Evolutionary conservation across 1,140 invertebrate species (phyloP).

Genomic region (Pseudobourletiella spinata): DNA sequence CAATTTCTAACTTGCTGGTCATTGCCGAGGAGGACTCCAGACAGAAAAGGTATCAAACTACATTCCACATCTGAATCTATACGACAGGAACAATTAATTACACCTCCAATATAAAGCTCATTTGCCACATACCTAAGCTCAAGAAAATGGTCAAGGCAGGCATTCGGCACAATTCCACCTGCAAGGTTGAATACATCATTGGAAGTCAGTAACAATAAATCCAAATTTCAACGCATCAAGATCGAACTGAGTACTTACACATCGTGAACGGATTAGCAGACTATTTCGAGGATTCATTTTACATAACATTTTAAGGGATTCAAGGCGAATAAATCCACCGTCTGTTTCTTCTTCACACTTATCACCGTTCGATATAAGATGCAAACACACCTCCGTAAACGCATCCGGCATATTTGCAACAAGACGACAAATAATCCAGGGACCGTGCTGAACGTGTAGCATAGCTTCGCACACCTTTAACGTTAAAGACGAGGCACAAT

Average conservation of each 20-base stretch:
- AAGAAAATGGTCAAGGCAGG: slow-evolving; percentile 73
- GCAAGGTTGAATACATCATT: slow-evolving; percentile 10
- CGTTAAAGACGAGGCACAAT: neutral
- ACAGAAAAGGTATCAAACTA: slow-evolving; percentile 73
- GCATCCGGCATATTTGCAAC: slow-evolving; percentile 87
- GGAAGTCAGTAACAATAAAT: too few relatives aligned
- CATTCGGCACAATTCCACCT: slow-evolving; percentile 75
- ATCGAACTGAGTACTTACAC: slow-evolving; percentile 51
- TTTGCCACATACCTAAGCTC: slow-evolving; percentile 50
- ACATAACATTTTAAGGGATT: slow-evolving; percentile 69
- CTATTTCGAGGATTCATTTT: slow-evolving; percentile 82
- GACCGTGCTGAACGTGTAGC: slow-evolving; percentile 80
- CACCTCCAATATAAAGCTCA: too few relatives aligned
- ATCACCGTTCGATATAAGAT: slow-evolving; percentile 77
- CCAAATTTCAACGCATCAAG: too few relatives aligned
- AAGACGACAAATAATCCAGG: slow-evolving; percentile 75
- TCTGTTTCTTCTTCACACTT: slow-evolving; percentile 69
- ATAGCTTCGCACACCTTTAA: slow-evolving; percentile 60
- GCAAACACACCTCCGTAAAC: slow-evolving; percentile 79
- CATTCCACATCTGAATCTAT: slow-evolving; percentile 34
- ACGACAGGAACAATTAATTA: too few relatives aligned
- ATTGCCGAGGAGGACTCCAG: slow-evolving; percentile 72
- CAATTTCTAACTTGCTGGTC: slow-evolving; percentile 81
- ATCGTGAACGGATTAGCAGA: slow-evolving; percentile 68
- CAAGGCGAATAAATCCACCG: slow-evolving; percentile 58